Conservation (phyloP, 2,888 invertebrate species). For the Diabrotica balteata region DNA sequence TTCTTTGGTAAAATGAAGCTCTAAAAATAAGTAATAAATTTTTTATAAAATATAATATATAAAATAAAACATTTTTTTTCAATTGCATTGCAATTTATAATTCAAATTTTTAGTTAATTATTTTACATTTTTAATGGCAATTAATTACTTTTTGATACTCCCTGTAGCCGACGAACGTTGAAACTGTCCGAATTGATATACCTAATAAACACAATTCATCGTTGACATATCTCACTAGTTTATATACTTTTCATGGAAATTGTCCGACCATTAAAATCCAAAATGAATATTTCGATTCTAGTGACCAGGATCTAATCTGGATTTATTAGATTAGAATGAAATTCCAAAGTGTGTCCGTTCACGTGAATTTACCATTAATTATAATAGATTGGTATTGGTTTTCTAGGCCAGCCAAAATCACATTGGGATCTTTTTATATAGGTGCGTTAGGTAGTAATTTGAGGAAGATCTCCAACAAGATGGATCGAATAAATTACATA, state of each 20-base stretch:
- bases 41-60: too few relatives aligned
- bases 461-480: too few relatives aligned
- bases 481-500: too few relatives aligned
- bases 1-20: too few relatives aligned
- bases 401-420: not conserved
- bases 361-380: constrained; percentile 26
- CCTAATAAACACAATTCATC: constrained; percentile 25
- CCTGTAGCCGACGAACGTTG: not conserved
- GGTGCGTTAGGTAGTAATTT: too few relatives aligned
- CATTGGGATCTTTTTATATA: not conserved
- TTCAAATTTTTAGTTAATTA: too few relatives aligned
- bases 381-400: constrained; percentile 27
- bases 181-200: constrained; percentile 17
- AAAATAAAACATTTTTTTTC: too few relatives aligned
- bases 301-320: constrained; percentile 27
- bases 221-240: constrained; percentile 29
- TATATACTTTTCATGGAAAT: constrained; percentile 35
- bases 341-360: constrained; percentile 28
- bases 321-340: constrained; percentile 32
- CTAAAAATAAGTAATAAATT: too few relatives aligned
- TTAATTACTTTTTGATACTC: too few relatives aligned
- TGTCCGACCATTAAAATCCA: constrained; percentile 26
- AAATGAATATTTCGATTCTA: constrained; percentile 22
- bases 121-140: too few relatives aligned
- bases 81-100: too few relatives aligned